These are phyloP conservation scores for Cottoperca gobio DNA, from an alignment of 2,797 vertebrate species.

Conservation along the genomic window DNA sequence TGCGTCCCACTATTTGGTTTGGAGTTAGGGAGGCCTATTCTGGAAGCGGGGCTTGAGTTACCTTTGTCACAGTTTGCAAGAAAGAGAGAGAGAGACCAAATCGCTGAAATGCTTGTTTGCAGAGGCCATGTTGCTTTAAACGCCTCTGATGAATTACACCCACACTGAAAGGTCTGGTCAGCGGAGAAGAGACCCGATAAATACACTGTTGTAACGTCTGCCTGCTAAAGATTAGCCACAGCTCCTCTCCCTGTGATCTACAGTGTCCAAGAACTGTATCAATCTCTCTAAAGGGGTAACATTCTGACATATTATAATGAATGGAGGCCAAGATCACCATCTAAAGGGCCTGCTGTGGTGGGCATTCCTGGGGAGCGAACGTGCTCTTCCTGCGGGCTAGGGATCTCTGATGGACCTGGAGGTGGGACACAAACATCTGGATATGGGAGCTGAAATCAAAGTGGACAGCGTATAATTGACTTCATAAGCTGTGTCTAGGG, in stretches of 20 bases:
- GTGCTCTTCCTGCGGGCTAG: slow-evolving; percentile 70
- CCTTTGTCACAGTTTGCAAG: slow-evolving; percentile 73
- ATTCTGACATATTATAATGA: slow-evolving; percentile 82
- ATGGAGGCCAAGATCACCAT: slow-evolving; percentile 77
- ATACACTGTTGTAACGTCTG: slow-evolving; percentile 74
- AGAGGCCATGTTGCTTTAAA: slow-evolving; percentile 76
- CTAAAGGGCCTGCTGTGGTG: slow-evolving; percentile 63
- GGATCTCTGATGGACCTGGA: slow-evolving; percentile 47
- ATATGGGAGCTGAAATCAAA: slow-evolving; percentile 80
- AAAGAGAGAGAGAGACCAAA: slow-evolving; percentile 53
- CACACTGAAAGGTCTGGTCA: slow-evolving; percentile 82
- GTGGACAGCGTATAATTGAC: slow-evolving; percentile 86
- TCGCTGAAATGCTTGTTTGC: slow-evolving; percentile 78
- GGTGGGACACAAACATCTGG: slow-evolving; percentile 82
- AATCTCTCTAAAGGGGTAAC: slow-evolving; percentile 83
- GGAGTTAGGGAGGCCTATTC: slow-evolving; percentile 59
- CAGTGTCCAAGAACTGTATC: slow-evolving; percentile 77
- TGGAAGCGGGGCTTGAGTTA: slow-evolving; percentile 57
- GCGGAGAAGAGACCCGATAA: slow-evolving; percentile 76
- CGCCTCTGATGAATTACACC: slow-evolving; percentile 79
- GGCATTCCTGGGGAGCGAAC: slow-evolving; percentile 74
- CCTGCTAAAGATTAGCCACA: slow-evolving; percentile 81
- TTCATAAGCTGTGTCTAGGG: slow-evolving; percentile 83
- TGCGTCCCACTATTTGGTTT: slow-evolving; percentile 79
- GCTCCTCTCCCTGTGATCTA: slow-evolving; percentile 77